phyloP scores from a whole-genome alignment of 2,888 invertebrate species.

The Dicranocentrus wangi region DNA sequence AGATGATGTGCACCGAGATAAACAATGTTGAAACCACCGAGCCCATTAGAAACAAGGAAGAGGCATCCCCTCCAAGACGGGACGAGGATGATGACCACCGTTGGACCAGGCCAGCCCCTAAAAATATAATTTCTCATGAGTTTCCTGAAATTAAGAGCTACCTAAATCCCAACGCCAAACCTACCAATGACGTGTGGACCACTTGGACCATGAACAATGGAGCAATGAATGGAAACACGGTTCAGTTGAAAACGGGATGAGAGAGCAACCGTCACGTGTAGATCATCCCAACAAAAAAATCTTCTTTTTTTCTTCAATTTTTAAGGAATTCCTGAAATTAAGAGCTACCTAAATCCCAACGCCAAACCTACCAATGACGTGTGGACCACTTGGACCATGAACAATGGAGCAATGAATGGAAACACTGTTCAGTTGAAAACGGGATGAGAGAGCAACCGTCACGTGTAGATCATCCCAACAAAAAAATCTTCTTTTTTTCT shows the following conservation, averaged over 20 bases:
- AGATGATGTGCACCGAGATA: not conserved
- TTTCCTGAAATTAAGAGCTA: conserved; percentile 43
- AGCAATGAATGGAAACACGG: conserved; percentile 39
- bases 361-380: conserved; percentile 35
- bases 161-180: conserved; percentile 20
- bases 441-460: conserved; percentile 39
- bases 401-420: conserved; percentile 38
- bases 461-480: no score
- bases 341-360: conserved; percentile 24
- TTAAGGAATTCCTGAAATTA: conserved; percentile 40
- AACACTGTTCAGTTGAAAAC: conserved; percentile 54
- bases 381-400: conserved; percentile 57
- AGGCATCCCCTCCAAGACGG: not conserved
- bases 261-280: no score
- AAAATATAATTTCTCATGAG: conserved; percentile 34
- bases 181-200: conserved; percentile 48
- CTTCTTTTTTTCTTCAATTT: no score
- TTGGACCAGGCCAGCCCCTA: not conserved
- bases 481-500: no score
- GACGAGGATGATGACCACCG: not conserved
- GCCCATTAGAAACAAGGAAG: not conserved
- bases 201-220: conserved; percentile 50
- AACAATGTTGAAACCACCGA: not conserved
- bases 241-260: conserved; percentile 58
- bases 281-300: no score